Base-by-base conservation (phyloP, 2,888 invertebrate genomes). In the Troides aeacus region DNA sequence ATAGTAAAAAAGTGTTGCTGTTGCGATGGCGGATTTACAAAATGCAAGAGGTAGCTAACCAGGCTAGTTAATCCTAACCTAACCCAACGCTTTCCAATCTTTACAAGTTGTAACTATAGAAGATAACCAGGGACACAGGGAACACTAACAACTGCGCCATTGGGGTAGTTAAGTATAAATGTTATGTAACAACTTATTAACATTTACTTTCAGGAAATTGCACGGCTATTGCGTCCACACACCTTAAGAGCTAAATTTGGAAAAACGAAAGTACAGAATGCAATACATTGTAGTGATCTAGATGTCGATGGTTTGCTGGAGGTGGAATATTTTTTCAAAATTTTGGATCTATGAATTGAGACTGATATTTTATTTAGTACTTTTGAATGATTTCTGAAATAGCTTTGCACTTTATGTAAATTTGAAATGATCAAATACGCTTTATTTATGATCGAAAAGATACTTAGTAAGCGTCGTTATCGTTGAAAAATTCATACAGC, bases 231-330 rank as follows among this genome's bases (percentile, higher is more conserved):
- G 66, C 94, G 98, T 21, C 98, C 98, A 0, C 92, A 96, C 74
- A 97, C 97, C 0, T 84, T 99, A 59, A 93, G 99, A 77, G 98
- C 98, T 1, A 94, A 94, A 79, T 97, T 96, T 87, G 99, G 99
- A 0, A 94, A 93, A 59, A 95, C 95, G 59, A 97, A 96, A 89
- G 94, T 97, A 30, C 94, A 95, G 81, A 99, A 99, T 89, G 98
- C 97, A 6, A 93, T 99, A 10, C 99, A 99, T 85, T 98, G 98
- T 83, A 98, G 99, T 30, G 99, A 99, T 92, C 92, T 99, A 69
- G 94, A 96, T 0, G 98, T 98, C 83, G 98, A 99, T 89, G 96
- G 96, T 0, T 81, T 94, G 39, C 86, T 97, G 68, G 99, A 99
- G 93, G 93, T 96, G 67, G 96, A 96, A 86, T 96, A 96, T 86